Conservation (phyloP, 2,888 invertebrate genomes). For the Meiosimyza decipiens region DNA sequence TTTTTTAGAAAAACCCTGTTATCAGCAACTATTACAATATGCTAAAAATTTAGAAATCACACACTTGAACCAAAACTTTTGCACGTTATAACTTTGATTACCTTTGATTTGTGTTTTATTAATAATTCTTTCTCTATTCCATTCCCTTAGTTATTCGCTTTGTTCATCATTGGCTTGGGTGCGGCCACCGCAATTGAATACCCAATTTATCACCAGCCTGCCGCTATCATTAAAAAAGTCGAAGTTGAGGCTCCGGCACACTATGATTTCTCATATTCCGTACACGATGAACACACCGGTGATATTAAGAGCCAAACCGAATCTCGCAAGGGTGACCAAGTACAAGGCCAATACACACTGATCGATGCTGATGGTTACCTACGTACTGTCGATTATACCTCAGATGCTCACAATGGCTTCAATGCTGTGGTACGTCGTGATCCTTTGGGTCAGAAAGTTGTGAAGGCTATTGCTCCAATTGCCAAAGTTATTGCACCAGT, state of each 20-base stretch:
- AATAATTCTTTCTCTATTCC: neutral
- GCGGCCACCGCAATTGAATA: conserved; percentile 58
- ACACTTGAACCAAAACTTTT: too few species aligned
- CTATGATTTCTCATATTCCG: conserved; percentile 68
- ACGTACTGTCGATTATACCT: conserved; percentile 70
- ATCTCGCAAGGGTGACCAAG: conserved; percentile 69
- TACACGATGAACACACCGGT: conserved; percentile 69
- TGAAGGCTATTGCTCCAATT: conserved; percentile 63
- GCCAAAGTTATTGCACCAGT: conserved; percentile 56
- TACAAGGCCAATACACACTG: conserved; percentile 69
- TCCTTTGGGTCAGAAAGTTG: conserved; percentile 64
- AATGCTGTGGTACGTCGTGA: conserved; percentile 71
- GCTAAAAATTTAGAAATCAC: too few species aligned
- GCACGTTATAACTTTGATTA: neutral
- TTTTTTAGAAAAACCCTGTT: neutral
- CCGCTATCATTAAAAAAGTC: conserved; percentile 55
- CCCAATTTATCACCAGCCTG: conserved; percentile 45
- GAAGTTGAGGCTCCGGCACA: conserved; percentile 67
- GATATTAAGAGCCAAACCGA: conserved; percentile 70
- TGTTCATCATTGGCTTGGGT: conserved; percentile 56
- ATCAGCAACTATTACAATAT: too few species aligned
- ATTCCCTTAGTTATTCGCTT: conserved; percentile 52
- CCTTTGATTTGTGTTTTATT: neutral
- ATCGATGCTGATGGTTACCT: conserved; percentile 70
- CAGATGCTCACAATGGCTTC: conserved; percentile 70